Evolutionary conservation across 2,888 invertebrate genomes (phyloP), one percentile per base, ranked within the genome.

Genomic region (Serrognathus titanus): DNA sequence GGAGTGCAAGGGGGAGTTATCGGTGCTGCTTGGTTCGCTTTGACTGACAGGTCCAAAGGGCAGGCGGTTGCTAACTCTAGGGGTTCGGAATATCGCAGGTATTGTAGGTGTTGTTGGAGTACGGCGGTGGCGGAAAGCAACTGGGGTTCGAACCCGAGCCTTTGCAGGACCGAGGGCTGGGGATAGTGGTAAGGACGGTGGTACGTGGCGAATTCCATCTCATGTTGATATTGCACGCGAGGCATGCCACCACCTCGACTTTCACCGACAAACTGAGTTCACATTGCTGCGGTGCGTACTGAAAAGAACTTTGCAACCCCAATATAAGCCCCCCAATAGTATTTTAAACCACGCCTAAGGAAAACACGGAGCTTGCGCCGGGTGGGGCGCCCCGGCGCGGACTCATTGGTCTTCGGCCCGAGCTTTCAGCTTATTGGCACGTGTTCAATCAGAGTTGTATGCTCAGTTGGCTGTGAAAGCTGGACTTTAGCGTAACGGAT

Each of bases 1-100:
- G 89, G 88, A 0, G 88, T 88, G 60, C 86, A 85, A 5, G 90
- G 89, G 9, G 90, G 90, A 1, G 90, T 90, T 69, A 90, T 89
- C 1, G 89, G 88, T 8, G 83, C 81, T 16, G 83, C 24, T 64
- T 65, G 80, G n/a, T 81, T 79, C 72, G n/a, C n/a, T n/a, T 92
- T 92, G 20, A 91, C 76, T 16, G 90, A 90, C 58, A 92, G 77
- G 74, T 92, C 92, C 65, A 92, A 77, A 6, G 91, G 91, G 59
- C 75, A 76, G 1, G 81, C 76, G 2, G 78, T 78, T 31, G 24
- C 6, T 41, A 78, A 60, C 60, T 84, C 82, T 51, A 83, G 68
- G 3, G 85, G 85, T 69, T 85, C 85, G 52, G 83, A 77, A 67
- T 83, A 84, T 2, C 82, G 79, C 56, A 84, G 71, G 68, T 83